Conservation (phyloP, 2,797 vertebrate genomes). For the Mionectes olivaceus region DNA sequence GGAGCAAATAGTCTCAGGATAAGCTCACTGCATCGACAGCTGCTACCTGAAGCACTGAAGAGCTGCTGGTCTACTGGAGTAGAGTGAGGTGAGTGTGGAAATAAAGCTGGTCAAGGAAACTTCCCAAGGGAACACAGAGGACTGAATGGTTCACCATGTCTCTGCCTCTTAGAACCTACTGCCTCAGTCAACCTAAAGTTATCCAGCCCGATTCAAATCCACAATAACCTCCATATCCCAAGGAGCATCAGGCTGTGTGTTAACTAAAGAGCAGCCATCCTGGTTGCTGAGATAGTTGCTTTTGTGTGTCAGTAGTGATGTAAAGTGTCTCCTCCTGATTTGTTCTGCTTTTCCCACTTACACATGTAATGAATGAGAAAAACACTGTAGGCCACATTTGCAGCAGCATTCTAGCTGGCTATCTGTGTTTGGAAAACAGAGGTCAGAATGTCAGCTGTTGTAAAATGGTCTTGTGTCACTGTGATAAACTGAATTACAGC, state of each 20-base stretch:
- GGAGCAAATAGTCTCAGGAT: neutral
- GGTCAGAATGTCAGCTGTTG: neutral
- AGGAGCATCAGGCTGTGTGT: neutral
- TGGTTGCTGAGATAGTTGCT: neutral
- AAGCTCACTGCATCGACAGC: neutral
- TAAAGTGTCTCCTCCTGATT: neutral
- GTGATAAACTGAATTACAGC: neutral
- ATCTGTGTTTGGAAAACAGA: neutral
- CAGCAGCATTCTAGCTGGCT: neutral
- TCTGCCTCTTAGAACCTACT: neutral
- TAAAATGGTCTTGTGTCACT: neutral
- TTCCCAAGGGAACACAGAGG: accelerated
- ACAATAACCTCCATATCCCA: neutral
- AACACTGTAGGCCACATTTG: neutral
- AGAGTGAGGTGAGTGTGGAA: neutral
- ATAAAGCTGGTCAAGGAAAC: neutral
- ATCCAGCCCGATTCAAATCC: neutral
- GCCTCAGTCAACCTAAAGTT: neutral
- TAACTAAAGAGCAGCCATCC: neutral
- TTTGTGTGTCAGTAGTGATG: neutral
- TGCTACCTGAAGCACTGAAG: neutral
- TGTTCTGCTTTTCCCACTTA: neutral
- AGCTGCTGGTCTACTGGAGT: neutral
- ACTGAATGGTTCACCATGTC: neutral
- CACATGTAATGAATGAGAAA: neutral